These are phyloP conservation scores for Stenchaetothrips biformis DNA, from an alignment of 2,888 invertebrate genomes.

Conservation along the genomic window DNA sequence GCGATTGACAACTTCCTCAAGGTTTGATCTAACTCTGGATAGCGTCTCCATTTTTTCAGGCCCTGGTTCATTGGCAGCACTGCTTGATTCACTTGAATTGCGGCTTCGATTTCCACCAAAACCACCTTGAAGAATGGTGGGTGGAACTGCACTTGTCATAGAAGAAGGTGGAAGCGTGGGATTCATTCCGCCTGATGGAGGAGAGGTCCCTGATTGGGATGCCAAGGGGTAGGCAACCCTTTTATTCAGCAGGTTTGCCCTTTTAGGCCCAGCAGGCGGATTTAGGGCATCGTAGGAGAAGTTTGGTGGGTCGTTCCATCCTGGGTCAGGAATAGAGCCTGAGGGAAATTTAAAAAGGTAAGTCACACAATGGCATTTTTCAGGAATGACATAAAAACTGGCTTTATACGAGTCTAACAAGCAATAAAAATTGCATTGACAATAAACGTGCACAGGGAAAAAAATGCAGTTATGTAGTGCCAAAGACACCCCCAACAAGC, in stretches of 20 bases:
- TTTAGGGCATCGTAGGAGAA: constrained; percentile 47
- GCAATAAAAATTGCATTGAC: neutral
- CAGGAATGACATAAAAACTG: neutral
- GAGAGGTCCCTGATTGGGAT: constrained; percentile 38
- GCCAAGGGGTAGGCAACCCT: constrained; percentile 50
- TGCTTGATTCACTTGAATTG: neutral
- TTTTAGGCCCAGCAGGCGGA: constrained; percentile 46
- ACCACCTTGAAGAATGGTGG: constrained; percentile 38
- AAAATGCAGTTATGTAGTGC: too few species aligned
- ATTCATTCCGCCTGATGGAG: constrained; percentile 20
- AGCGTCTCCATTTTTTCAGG: neutral
- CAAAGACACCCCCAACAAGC: too few species aligned
- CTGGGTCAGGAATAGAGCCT: constrained; percentile 45
- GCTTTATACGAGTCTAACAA: neutral
- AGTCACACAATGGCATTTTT: neutral
- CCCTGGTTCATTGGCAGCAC: neutral
- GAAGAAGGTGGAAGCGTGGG: constrained; percentile 34
- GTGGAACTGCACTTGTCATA: constrained; percentile 42
- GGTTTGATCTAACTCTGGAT: neutral
- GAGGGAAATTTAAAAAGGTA: neutral
- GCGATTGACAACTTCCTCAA: neutral
- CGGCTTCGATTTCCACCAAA: constrained; percentile 14
- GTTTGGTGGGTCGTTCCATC: constrained; percentile 57
- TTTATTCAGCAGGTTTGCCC: constrained; percentile 52
- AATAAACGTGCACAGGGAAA: too few species aligned